Evolutionary conservation across 1,140 invertebrate species (phyloP).

Genomic region (Lamellibrachia luymesi): DNA sequence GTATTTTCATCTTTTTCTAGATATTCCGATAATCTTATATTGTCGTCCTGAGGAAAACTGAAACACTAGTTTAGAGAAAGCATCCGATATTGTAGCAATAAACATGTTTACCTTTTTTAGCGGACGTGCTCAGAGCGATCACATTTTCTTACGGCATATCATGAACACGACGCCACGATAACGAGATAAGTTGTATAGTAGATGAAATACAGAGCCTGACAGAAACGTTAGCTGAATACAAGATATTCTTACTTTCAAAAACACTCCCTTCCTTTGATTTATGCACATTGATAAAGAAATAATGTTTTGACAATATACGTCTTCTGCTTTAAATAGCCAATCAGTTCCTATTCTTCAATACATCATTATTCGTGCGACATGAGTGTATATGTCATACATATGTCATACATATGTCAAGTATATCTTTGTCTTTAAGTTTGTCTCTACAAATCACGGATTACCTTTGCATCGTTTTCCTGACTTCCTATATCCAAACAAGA

Average conservation of each 20-base stretch:
- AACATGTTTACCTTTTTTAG: not conserved
- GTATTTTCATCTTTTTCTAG: not conserved
- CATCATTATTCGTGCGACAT: too few species aligned
- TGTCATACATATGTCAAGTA: not conserved
- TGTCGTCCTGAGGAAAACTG: not conserved
- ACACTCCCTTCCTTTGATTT: too few species aligned
- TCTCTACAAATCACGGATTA: not conserved
- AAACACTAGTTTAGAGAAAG: not conserved
- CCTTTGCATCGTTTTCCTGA: not conserved
- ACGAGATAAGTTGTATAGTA: not conserved
- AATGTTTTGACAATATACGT: too few species aligned
- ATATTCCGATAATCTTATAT: not conserved
- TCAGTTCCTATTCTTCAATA: too few species aligned
- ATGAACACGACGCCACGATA: not conserved
- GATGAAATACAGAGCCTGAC: not conserved
- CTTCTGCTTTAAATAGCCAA: too few species aligned
- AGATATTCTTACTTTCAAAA: not conserved
- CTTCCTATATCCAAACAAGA: not conserved
- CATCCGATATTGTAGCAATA: not conserved
- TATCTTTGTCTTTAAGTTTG: not conserved
- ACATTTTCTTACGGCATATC: not conserved
- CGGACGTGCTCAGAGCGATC: not conserved
- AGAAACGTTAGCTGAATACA: not conserved
- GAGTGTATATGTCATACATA: not conserved
- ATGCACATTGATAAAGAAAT: too few species aligned